phyloP scores from a whole-genome alignment of 2,113 vertebrate genomes.

The Oreochromis spilurus region DNA sequence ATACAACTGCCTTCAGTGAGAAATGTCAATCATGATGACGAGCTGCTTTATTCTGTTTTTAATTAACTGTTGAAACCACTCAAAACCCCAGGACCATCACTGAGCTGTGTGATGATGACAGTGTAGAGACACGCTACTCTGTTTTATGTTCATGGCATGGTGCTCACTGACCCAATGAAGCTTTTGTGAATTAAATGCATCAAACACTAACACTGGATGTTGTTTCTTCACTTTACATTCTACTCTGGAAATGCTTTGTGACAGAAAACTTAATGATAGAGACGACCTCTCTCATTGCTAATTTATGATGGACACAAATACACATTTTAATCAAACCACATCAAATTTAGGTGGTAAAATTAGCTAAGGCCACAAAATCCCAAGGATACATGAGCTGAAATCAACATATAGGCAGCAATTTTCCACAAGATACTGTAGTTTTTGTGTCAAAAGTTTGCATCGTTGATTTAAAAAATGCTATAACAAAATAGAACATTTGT shows the following conservation, averaged over 20 bases:
- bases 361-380: not conserved
- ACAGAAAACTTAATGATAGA: not conserved
- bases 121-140: not conserved
- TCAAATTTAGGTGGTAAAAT: not conserved
- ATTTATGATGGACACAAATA: not conserved
- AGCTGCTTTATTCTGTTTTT: not conserved
- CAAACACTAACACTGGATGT: not conserved
- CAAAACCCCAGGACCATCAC: not conserved
- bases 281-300: not conserved
- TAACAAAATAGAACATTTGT: not conserved
- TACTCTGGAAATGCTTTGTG: not conserved
- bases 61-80: not conserved
- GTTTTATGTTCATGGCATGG: not conserved
- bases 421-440: not conserved
- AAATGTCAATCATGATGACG: not conserved
- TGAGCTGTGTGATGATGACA: not conserved
- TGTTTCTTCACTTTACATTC: not conserved
- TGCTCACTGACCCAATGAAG: not conserved
- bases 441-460: not conserved
- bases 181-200: not conserved
- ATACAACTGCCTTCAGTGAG: not conserved
- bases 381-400: not conserved
- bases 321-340: not conserved
- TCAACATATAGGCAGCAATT: not conserved
- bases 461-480: not conserved